phyloP scores from a whole-genome alignment of 2,797 vertebrate species.

The Hydrolagus colliei region DNA sequence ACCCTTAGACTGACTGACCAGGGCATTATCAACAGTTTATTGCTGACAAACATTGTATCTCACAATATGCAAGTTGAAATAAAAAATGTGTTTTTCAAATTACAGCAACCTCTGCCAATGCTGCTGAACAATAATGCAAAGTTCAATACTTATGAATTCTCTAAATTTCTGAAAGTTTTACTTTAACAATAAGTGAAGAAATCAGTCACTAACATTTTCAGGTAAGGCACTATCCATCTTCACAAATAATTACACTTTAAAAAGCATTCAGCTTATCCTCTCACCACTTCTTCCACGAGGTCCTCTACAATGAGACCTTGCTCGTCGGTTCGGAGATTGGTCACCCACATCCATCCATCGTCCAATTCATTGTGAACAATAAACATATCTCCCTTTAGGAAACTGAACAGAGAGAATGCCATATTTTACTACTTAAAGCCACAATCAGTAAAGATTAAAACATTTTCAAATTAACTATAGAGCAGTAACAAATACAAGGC shows the following conservation, averaged over 20 bases:
- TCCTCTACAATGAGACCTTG: conserved; percentile 97
- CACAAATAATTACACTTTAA: background rate
- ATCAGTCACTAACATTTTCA: background rate
- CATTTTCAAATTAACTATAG: background rate
- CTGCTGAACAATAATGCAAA: background rate
- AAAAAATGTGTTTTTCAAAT: too few species aligned
- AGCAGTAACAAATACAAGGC: background rate
- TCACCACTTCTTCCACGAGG: conserved; percentile 92
- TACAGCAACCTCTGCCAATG: background rate
- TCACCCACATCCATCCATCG: conserved; percentile 99
- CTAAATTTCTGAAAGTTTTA: background rate
- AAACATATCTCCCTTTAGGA: conserved; percentile 99
- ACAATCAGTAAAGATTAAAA: background rate
- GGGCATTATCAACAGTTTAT: too few species aligned
- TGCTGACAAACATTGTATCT: too few species aligned
- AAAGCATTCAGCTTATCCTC: conserved; percentile 39
- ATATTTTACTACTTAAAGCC: background rate
- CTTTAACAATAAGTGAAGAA: background rate
- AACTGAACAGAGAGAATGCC: conserved; percentile 57
- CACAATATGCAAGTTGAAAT: too few species aligned
- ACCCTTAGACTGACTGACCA: too few species aligned
- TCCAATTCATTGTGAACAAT: conserved; percentile 98
- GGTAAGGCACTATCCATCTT: background rate
- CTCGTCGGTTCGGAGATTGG: conserved; percentile 91
- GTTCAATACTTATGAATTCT: background rate